A percentile compares a stretch with the other conserved stretches of the same genome.
Evolutionary conservation across 2,888 invertebrate genomes (phyloP).

Genomic region (Anthophora plumipes): DNA sequence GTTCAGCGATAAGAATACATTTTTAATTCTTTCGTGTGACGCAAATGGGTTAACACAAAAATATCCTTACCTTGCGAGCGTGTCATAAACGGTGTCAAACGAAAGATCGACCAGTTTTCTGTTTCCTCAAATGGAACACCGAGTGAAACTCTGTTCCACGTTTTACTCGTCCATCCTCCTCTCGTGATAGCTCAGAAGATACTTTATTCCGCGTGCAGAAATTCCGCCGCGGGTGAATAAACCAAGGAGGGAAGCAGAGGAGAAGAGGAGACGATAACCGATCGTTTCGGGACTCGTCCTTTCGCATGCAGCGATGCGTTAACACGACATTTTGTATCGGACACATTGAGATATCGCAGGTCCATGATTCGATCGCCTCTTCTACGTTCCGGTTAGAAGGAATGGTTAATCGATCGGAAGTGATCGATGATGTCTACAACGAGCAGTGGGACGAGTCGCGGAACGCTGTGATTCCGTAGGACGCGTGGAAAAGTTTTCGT

Average conservation of each 20-base stretch:
- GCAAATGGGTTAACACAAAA: too few species aligned
- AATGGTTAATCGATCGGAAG: slow-evolving; percentile 66
- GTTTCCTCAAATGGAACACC: too few species aligned
- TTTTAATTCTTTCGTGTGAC: too few species aligned
- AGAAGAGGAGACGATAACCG: slow-evolving; percentile 11
- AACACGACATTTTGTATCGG: slow-evolving; percentile 63
- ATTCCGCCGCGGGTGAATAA: not conserved
- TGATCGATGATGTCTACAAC: slow-evolving; percentile 71
- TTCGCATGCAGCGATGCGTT: slow-evolving; percentile 61
- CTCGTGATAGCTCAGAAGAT: not conserved
- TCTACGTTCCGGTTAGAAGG: slow-evolving; percentile 46
- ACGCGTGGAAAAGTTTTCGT: slow-evolving; percentile 24
- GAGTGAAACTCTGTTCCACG: too few species aligned
- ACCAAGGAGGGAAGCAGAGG: not conserved
- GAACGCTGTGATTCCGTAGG: too few species aligned
- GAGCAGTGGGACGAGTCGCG: slow-evolving; percentile 24
- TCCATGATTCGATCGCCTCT: slow-evolving; percentile 38
- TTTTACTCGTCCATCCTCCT: not conserved
- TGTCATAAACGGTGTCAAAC: too few species aligned
- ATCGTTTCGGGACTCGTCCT: slow-evolving; percentile 55
- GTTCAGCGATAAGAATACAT: too few species aligned
- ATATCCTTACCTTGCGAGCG: too few species aligned
- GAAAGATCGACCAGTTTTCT: too few species aligned
- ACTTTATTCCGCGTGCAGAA: not conserved
- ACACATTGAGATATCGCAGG: slow-evolving; percentile 64